Conservation (phyloP, 2,113 vertebrate species). For the Seriola rivoliana region DNA sequence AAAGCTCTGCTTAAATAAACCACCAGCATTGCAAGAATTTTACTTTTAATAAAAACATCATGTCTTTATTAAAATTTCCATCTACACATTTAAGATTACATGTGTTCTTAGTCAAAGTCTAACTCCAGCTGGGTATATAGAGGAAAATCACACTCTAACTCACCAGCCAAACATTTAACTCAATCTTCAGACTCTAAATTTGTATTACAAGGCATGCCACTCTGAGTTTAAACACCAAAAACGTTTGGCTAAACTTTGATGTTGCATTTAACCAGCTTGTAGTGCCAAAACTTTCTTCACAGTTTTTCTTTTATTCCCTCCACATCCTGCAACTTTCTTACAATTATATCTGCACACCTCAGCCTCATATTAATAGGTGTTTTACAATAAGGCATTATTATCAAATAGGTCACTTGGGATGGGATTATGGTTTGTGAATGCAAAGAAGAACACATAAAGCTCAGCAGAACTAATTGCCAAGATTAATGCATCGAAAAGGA, state of each 20-base stretch:
- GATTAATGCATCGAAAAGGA: conserved; percentile 3
- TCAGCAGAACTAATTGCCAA: conserved; percentile 4
- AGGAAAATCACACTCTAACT: conserved; percentile 1
- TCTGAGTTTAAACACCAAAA: conserved; percentile 3
- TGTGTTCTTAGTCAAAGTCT: not conserved
- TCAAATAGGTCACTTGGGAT: conserved; percentile 22
- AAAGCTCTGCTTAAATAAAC: not conserved
- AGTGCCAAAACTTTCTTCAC: not conserved
- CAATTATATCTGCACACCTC: not conserved
- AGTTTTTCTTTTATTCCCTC: not conserved
- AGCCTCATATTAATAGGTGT: not conserved
- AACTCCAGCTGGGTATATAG: conserved; percentile 5
- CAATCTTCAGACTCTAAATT: not conserved
- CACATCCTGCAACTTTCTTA: not conserved
- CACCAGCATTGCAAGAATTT: not conserved
- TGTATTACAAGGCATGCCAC: conserved; percentile 15
- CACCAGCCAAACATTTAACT: conserved; percentile 24
- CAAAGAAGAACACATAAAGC: conserved; percentile 10
- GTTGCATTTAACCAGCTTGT: not conserved
- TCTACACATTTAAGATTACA: not conserved
- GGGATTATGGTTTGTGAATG: conserved; percentile 7
- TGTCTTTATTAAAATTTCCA: not conserved
- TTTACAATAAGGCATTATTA: conserved; percentile 14
- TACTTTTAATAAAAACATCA: not conserved
- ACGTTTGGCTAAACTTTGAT: conserved; percentile 2